These are phyloP conservation scores for Nysson spinosus DNA, from an alignment of 2,888 invertebrate genomes.

Conservation along the genomic window DNA sequence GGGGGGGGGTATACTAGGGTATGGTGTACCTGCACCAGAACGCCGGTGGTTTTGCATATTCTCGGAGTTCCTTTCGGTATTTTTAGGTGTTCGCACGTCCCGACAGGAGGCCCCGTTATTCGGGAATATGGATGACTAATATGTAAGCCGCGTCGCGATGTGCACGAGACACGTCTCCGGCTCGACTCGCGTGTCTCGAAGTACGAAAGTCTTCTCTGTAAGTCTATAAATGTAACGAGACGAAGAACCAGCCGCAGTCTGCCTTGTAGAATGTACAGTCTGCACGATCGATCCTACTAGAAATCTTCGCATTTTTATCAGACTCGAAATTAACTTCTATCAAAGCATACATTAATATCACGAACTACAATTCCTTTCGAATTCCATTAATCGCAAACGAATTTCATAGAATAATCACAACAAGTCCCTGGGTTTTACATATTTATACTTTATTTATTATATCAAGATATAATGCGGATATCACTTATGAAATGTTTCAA, in stretches of 20 bases:
- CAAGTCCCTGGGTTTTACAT: too few relatives aligned
- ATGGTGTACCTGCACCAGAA: slow-evolving; percentile 41
- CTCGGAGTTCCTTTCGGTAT: slow-evolving; percentile 13
- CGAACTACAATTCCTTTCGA: too few relatives aligned
- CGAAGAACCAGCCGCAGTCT: slow-evolving; percentile 38
- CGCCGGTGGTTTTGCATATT: slow-evolving; percentile 58
- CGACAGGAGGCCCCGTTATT: slow-evolving; percentile 21
- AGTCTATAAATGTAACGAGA: slow-evolving; percentile 59
- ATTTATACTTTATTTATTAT: too few relatives aligned
- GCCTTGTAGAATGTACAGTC: slow-evolving; percentile 31
- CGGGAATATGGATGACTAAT: slow-evolving; percentile 54
- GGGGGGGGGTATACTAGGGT: too few relatives aligned
- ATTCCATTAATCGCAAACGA: neutral
- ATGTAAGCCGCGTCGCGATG: slow-evolving; percentile 37
- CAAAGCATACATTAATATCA: too few relatives aligned
- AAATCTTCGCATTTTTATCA: slow-evolving; percentile 43
- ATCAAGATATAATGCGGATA: too few relatives aligned
- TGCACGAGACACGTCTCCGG: slow-evolving; percentile 35
- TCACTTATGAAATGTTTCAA: too few relatives aligned
- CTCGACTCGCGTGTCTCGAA: slow-evolving; percentile 21
- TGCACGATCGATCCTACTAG: slow-evolving; percentile 26
- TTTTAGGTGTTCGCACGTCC: neutral
- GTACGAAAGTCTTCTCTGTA: slow-evolving; percentile 49
- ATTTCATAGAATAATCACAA: neutral
- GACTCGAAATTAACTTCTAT: too few relatives aligned